Evolutionary conservation across 2,888 invertebrate genomes (phyloP).

Genomic region (Muscina levida): DNA sequence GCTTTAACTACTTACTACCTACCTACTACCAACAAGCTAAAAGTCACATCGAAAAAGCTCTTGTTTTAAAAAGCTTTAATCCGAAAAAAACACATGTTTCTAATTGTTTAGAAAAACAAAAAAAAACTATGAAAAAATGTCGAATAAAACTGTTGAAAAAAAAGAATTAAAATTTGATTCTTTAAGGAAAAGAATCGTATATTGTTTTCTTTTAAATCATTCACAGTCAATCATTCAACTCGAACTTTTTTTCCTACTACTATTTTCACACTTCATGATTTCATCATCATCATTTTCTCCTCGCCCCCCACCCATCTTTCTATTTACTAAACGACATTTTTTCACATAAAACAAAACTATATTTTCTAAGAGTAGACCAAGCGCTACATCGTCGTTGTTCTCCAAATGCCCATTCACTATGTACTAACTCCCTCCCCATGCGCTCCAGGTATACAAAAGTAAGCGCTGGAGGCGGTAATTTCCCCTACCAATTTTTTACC

Average conservation of each 20-base stretch:
- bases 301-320: too few relatives aligned
- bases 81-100: slow-evolving; percentile 53
- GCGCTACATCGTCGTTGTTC: too few relatives aligned
- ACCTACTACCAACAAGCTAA: slow-evolving; percentile 53
- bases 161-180: slow-evolving; percentile 45
- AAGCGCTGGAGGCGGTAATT: too few relatives aligned
- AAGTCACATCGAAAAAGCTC: slow-evolving; percentile 59
- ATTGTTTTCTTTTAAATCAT: slow-evolving; percentile 38
- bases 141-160: slow-evolving; percentile 64
- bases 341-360: too few relatives aligned
- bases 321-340: neutral
- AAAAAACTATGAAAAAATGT: slow-evolving; percentile 42
- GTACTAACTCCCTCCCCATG: neutral
- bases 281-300: slow-evolving; percentile 15
- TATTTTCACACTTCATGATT: slow-evolving; percentile 21
- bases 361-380: too few relatives aligned
- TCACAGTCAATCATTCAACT: neutral
- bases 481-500: too few relatives aligned
- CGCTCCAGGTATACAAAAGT: too few relatives aligned
- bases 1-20: slow-evolving; percentile 22
- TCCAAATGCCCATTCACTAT: too few relatives aligned
- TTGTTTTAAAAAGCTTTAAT: slow-evolving; percentile 66
- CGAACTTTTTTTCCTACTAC: too few relatives aligned
- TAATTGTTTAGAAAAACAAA: slow-evolving; percentile 60
- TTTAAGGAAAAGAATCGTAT: slow-evolving; percentile 43